phyloP scores from a whole-genome alignment of 2,888 invertebrate species.

The Ecdyonurus torrentis region DNA sequence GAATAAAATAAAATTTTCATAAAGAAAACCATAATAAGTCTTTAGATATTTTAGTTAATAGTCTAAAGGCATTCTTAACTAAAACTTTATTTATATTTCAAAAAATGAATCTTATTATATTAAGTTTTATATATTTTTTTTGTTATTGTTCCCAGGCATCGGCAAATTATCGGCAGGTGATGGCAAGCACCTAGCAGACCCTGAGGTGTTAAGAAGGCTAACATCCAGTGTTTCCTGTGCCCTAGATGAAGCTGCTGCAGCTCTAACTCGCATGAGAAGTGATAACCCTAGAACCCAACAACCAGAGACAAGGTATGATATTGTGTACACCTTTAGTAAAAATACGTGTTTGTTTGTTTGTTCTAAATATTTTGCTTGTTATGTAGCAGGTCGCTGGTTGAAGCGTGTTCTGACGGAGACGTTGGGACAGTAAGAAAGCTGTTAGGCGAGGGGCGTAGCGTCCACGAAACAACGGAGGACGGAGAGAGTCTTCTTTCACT shows the following conservation, averaged over 20 bases:
- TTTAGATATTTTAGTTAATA: too few species aligned
- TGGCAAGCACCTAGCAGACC: conserved; percentile 72
- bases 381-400: conserved; percentile 52
- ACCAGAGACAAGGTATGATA: conserved; percentile 27
- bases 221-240: conserved; percentile 86
- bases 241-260: conserved; percentile 92
- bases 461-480: conserved; percentile 94
- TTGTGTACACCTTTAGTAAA: too few species aligned
- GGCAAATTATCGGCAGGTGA: conserved; percentile 64
- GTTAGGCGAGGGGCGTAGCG: conserved; percentile 81
- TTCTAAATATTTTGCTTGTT: too few species aligned
- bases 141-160: conserved; percentile 39
- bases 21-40: too few species aligned
- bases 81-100: neutral
- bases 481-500: conserved; percentile 91
- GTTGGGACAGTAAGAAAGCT: conserved; percentile 82
- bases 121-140: neutral
- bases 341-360: too few species aligned
- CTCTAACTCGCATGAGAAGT: conserved; percentile 87
- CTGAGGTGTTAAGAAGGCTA: conserved; percentile 70
- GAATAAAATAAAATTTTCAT: too few species aligned
- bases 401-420: conserved; percentile 90
- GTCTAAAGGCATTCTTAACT: too few species aligned
- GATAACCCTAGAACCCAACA: conserved; percentile 57
- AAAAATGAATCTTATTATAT: neutral